These are phyloP conservation scores for Macaca mulatta DNA, from an alignment of 2,113 vertebrate genomes.

Conservation along the genomic window DNA sequence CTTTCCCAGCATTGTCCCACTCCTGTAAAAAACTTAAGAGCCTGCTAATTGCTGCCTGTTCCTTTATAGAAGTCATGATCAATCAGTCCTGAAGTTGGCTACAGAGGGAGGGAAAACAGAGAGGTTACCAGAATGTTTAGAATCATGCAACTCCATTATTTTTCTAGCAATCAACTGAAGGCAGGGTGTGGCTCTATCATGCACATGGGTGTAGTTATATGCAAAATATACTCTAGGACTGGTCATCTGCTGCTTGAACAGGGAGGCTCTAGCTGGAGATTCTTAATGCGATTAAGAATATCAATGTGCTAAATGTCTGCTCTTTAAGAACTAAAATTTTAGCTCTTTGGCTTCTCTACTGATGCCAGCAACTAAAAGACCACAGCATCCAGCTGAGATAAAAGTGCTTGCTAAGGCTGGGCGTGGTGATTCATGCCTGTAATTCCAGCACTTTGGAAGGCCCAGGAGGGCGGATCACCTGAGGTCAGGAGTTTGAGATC, in stretches of 20 bases:
- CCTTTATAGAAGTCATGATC: conserved; percentile 84
- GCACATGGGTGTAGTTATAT: not conserved
- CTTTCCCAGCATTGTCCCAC: conserved; percentile 86
- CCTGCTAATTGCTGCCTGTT: conserved; percentile 83
- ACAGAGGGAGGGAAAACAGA: conserved; percentile 37
- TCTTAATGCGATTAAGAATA: not conserved
- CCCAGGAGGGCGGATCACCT: too few relatives aligned
- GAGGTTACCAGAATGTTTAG: conserved; percentile 24
- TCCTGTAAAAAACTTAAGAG: conserved; percentile 87
- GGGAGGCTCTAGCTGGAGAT: not conserved
- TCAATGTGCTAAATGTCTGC: not conserved
- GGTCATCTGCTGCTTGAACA: not conserved
- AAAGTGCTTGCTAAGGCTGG: not conserved
- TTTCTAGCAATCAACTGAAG: not conserved
- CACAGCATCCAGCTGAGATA: not conserved
- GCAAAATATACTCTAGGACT: not conserved
- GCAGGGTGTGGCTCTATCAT: not conserved
- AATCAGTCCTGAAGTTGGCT: conserved; percentile 26
- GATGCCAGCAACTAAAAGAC: not conserved
- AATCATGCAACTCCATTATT: not conserved
- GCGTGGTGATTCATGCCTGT: too few relatives aligned
- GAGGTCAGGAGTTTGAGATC: too few relatives aligned
- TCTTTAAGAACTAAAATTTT: not conserved
- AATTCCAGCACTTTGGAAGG: too few relatives aligned
- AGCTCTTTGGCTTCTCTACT: not conserved